Percentiles rank a stretch among this genome's conserved stretches.
Conservation (phyloP, 2,797 vertebrate species). For the Esox lucius region DNA sequence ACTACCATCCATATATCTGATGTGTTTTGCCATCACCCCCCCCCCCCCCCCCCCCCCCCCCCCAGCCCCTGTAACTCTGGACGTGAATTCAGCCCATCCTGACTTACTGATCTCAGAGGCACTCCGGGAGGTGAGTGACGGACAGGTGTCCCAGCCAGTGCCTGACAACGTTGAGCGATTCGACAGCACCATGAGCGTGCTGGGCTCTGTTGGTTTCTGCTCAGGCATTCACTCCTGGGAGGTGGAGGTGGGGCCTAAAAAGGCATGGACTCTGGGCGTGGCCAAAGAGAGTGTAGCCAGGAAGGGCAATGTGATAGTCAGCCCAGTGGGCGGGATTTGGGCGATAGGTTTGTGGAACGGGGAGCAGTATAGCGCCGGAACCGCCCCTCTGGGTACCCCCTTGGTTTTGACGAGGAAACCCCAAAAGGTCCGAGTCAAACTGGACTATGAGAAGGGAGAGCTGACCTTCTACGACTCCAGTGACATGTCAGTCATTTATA, state of each 20-base stretch:
- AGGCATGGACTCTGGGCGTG: slow-evolving; percentile 19
- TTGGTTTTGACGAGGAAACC: slow-evolving; percentile 9
- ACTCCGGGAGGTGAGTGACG: slow-evolving; percentile 1
- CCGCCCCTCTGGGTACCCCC: slow-evolving; percentile 4
- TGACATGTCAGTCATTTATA: slow-evolving; percentile 21
- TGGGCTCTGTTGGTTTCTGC: slow-evolving; percentile 9
- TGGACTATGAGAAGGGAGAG: slow-evolving; percentile 17
- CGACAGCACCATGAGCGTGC: slow-evolving; percentile 14
- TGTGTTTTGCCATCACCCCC: background rate
- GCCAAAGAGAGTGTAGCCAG: slow-evolving; percentile 5
- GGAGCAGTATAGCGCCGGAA: slow-evolving; percentile 11
- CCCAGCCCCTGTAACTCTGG: slow-evolving; percentile 11
- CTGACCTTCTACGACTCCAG: slow-evolving; percentile 11
- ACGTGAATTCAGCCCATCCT: slow-evolving; percentile 19
- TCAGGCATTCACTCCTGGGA: slow-evolving; percentile 21
- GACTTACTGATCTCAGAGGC: slow-evolving; percentile 9
- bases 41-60: background rate
- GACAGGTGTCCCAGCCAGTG: slow-evolving; percentile 1
- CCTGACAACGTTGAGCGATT: slow-evolving; percentile 25
- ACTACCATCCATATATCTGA: background rate
- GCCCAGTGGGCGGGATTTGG: slow-evolving; percentile 16
- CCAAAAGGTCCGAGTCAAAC: slow-evolving; percentile 16
- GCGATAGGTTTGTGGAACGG: slow-evolving; percentile 16
- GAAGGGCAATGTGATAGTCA: slow-evolving; percentile 14
- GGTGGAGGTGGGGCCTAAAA: slow-evolving; percentile 16